Evolutionary conservation across 2,797 vertebrate species (phyloP), one percentile per base, ranked within the genome.

Genomic region (Apogon hyalosoma): DNA sequence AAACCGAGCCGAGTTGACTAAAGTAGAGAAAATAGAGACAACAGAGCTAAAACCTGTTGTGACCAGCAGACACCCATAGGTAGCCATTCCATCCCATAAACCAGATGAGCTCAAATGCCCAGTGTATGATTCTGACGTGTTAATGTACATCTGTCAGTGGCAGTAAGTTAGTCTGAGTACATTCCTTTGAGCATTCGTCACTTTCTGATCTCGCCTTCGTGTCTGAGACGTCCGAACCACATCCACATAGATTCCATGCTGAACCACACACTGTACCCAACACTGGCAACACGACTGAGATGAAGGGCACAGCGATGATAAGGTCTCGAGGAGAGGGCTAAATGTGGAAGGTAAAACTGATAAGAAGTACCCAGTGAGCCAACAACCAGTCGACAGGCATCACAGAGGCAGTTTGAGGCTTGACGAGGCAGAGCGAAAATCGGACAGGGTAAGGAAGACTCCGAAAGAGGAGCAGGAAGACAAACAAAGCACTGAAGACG

Each of bases 291-390:
- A 53, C 39, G 64, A 9, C 15, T 43, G 28, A 31, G 24, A 69
- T 54, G 61, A 78, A 86, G 75, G 78, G 52, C 71, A 51, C 3
- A 0, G 52, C 1, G 24, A 47, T 1, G 88, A 90, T 92, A 90
- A 90, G 79, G 67, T 48, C 64, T 54, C 6, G 73, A 90, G 90
- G 88, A 72, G 77, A 0, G 53, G 43, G 86, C 89, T 90, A 90
- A 89, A 90, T 87, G 73, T 79, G 76, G 84, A 83, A 31, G 24
- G 13, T 41, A 2, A 47, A 12, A 3, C 11, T 9, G 89, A 92
- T 92, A 90, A 92, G 77, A 64, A 43, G 72, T n/a, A 12, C 58
- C 77, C 11, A 16, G 36, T 9, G 8, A 38, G 5, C 52, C 2
- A 2, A 12, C 62, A 18, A 4, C 12, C 55, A 24, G 57, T 1